phyloP scores from a whole-genome alignment of 2,113 vertebrate species.

The Cynocephalus volans region DNA sequence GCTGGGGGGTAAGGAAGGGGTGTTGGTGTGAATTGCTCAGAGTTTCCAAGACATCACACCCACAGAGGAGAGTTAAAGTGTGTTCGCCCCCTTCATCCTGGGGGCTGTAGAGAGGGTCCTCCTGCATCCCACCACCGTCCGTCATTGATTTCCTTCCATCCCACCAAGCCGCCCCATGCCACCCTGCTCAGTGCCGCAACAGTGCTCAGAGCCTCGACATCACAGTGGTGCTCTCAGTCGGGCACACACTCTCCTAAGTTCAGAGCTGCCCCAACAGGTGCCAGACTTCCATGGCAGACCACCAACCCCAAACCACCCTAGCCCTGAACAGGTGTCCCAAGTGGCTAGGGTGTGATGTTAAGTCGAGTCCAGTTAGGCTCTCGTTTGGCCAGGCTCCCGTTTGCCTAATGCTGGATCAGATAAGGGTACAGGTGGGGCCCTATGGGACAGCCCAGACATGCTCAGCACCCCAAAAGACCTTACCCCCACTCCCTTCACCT shows the following conservation, averaged over 20 bases:
- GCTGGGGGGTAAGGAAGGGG: fast-evolving
- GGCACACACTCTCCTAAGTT: not conserved
- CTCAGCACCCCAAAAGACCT: not conserved
- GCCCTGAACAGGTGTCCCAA: not conserved
- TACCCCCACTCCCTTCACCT: not conserved
- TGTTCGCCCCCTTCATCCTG: not conserved
- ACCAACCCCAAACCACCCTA: not conserved
- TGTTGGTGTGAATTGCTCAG: not conserved
- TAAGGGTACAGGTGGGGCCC: not conserved
- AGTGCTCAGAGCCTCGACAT: not conserved
- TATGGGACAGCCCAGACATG: not conserved
- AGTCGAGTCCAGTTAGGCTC: not conserved
- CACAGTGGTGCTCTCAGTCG: not conserved
- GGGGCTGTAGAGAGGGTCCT: fast-evolving
- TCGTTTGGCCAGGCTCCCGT: not conserved
- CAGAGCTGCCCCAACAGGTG: not conserved
- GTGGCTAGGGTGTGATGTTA: too few species aligned
- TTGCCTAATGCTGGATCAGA: not conserved
- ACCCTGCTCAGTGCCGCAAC: not conserved
- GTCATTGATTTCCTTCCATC: not conserved
- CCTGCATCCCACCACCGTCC: not conserved
- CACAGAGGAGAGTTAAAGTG: not conserved
- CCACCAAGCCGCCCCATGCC: not conserved
- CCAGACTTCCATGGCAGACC: not conserved
- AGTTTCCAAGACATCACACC: not conserved